Conservation (phyloP, 2,797 vertebrate species). For the Hypotaenidia philippensis region DNA sequence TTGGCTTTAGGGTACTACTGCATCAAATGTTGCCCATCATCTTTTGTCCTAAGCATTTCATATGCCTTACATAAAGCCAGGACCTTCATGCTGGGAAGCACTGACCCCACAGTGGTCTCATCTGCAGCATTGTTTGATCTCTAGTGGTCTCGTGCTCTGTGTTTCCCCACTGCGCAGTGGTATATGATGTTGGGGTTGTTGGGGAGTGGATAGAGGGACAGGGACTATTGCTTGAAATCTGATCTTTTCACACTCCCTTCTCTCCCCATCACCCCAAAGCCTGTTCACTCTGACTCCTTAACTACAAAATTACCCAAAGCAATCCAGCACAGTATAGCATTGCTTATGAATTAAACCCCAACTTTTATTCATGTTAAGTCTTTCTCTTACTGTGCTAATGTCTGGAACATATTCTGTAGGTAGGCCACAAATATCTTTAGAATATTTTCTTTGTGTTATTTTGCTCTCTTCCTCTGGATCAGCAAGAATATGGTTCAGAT, state of each 20-base stretch:
- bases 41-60: background rate
- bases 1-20: background rate
- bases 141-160: background rate
- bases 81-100: background rate
- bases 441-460: slow-evolving; percentile 51
- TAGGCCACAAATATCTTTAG: slow-evolving; percentile 54
- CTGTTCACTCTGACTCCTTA: background rate
- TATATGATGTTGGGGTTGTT: background rate
- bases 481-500: slow-evolving; percentile 66
- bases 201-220: background rate
- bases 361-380: slow-evolving; percentile 17
- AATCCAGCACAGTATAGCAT: background rate
- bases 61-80: background rate
- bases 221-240: background rate
- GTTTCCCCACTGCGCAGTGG: background rate
- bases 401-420: slow-evolving; percentile 48
- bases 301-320: background rate
- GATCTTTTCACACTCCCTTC: background rate
- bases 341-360: background rate
- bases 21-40: background rate
- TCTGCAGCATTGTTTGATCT: background rate
- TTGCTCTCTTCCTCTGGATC: slow-evolving; percentile 36
- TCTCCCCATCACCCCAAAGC: background rate
- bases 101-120: background rate
- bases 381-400: slow-evolving; percentile 18